These are phyloP conservation scores for Mirza zaza DNA, from an alignment of 2,113 vertebrate species.

Conservation along the genomic window DNA sequence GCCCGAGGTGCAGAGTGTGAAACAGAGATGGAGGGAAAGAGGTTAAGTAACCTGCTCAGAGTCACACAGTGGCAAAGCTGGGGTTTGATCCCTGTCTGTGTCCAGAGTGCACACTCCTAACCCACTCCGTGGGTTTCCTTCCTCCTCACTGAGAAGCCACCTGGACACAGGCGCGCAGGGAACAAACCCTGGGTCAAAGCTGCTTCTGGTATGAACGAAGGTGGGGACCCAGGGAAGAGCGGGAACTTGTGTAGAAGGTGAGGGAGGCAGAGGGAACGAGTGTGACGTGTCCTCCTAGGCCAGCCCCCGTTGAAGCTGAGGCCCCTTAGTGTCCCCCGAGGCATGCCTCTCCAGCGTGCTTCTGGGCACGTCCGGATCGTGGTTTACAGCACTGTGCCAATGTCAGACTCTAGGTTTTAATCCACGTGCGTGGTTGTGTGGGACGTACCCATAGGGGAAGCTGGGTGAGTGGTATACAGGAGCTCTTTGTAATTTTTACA, in stretches of 20 bases:
- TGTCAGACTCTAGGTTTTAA: background rate
- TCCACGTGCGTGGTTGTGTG: background rate
- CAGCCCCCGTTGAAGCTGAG: background rate
- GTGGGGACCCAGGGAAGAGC: background rate
- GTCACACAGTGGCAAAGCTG: background rate
- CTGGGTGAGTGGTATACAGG: background rate
- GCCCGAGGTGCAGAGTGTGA: background rate
- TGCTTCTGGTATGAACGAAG: background rate
- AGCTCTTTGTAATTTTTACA: background rate
- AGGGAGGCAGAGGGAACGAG: background rate
- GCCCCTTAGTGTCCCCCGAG: too few species aligned
- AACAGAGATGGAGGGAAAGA: background rate
- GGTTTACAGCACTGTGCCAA: background rate
- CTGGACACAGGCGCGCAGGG: background rate
- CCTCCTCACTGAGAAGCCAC: background rate
- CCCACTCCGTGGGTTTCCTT: background rate
- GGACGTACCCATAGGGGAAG: background rate
- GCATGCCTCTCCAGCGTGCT: background rate
- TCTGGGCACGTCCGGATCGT: background rate
- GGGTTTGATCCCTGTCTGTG: background rate
- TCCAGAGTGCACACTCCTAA: background rate
- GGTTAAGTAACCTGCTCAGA: background rate
- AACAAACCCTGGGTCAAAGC: background rate
- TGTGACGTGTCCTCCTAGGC: background rate
- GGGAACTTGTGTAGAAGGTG: background rate